These are phyloP conservation scores for Forficula auricularia DNA, from an alignment of 1,140 invertebrate genomes.

Conservation along the genomic window DNA sequence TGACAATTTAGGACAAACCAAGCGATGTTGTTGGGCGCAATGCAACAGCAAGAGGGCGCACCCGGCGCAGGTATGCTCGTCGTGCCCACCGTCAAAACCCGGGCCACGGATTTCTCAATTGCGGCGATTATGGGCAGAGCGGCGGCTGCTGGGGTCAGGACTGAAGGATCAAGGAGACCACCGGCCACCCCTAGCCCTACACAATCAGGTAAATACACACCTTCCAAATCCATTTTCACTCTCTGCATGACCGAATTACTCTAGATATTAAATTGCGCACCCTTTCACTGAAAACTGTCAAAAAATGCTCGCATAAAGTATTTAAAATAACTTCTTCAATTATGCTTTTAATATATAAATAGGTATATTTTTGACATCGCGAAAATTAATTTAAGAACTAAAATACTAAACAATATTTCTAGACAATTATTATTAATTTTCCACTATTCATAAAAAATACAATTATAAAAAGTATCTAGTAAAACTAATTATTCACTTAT, in stretches of 20 bases:
- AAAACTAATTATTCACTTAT: too few relatives aligned
- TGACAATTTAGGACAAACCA: neutral
- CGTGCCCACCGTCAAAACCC: constrained; percentile 14
- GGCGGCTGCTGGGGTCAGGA: constrained; percentile 20
- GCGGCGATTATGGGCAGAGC: constrained; percentile 40
- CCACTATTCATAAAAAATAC: too few relatives aligned
- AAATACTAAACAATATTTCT: too few relatives aligned
- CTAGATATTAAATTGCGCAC: too few relatives aligned
- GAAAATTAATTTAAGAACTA: too few relatives aligned
- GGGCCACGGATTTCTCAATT: constrained; percentile 41
- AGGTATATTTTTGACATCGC: too few relatives aligned
- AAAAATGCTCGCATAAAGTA: too few relatives aligned
- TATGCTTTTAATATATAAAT: too few relatives aligned
- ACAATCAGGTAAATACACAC: constrained; percentile 8
- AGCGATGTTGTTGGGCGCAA: constrained; percentile 20
- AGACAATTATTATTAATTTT: too few relatives aligned
- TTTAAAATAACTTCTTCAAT: too few relatives aligned
- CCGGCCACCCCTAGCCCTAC: constrained; percentile 8
- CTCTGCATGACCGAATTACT: constrained; percentile 13
- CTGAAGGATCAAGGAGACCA: constrained; percentile 10
- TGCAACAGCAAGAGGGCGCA: constrained; percentile 16
- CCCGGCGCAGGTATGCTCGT: constrained; percentile 14
- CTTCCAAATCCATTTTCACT: constrained; percentile 24
- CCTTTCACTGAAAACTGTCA: too few relatives aligned
- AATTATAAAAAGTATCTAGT: too few relatives aligned